phyloP scores from a whole-genome alignment of 30 jellyfish, hydroid and myxozoan species.

The Aurelia aurita region DNA sequence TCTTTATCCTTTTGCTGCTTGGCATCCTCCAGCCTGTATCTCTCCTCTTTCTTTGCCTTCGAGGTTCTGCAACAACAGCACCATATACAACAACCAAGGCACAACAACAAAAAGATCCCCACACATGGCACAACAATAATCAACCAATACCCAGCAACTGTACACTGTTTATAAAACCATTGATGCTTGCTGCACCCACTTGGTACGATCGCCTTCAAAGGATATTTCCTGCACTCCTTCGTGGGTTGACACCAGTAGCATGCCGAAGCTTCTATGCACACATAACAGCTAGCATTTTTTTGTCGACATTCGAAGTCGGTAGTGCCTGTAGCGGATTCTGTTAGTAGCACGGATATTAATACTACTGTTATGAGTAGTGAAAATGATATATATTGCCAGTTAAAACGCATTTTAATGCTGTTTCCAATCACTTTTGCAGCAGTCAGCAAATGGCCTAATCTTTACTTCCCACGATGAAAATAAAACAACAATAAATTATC shows the following conservation, averaged over 20 bases:
- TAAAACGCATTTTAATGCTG: not conserved
- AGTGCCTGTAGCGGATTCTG: conserved; percentile 39
- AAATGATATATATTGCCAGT: not conserved
- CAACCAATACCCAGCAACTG: conserved; percentile 92
- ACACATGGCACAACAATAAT: conserved; percentile 87
- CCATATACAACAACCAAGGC: conserved; percentile 83
- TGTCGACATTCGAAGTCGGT: conserved; percentile 63
- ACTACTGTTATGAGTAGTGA: not conserved
- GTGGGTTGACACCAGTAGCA: conserved; percentile 92
- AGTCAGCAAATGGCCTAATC: conserved; percentile 12
- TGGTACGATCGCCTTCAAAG: conserved; percentile 70
- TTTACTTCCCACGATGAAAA: not conserved
- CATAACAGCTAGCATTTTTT: conserved; percentile 63
- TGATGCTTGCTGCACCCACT: conserved; percentile 82
- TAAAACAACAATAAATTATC: too few relatives aligned
- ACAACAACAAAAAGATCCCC: conserved; percentile 66
- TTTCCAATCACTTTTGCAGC: too few relatives aligned
- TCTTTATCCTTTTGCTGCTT: conserved; percentile 64
- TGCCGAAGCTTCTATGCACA: conserved; percentile 69
- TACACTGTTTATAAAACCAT: conserved; percentile 85
- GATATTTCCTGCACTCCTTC: conserved; percentile 75
- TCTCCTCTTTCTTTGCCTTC: conserved; percentile 71
- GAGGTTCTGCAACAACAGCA: conserved; percentile 91
- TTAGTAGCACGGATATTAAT: conserved; percentile 1
- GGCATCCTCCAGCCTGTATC: conserved; percentile 71